Base-by-base conservation (phyloP, 2,113 vertebrate species). In the Xenopus borealis region DNA sequence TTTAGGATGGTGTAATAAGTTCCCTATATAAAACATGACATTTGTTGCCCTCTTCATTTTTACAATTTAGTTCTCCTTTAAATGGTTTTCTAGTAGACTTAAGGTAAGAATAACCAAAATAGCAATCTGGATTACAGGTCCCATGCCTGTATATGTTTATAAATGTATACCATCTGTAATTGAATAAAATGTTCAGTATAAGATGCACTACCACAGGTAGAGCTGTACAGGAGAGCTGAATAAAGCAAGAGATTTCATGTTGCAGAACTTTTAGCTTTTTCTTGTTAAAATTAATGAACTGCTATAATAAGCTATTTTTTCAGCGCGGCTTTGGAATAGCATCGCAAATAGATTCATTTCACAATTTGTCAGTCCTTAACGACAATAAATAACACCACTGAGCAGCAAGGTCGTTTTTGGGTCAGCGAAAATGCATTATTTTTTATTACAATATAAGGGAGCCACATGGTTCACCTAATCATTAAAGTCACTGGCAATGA, bases 341-440 rank as follows among this genome's bases (percentile, higher is more conserved):
- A 33, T 63, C 61, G 30, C 44, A 45, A 69, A 20, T 16, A 68
- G 20, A 75, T 50, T 40, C 8, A 40, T 58, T 59, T 70, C 6
- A 59, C 52, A 57, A 14, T 66, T 57, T 62, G 20, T 23, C 58
- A 68, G 17, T 33, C 14, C 12, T 50, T 66, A n/a, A 10, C 12
- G 10, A 40, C 14, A 44, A 40, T 44, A 63, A 76, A 69, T 76
- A 70, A 59, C 58, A 76, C 63, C 62, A 75, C 18, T 55, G 58
- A 62, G 50, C 13, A 47, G 13, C 10, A 45, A 62, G 66, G 58
- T 69, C 66, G 63, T 20, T 75, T 50, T 62, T 62, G 44, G 72
- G 23, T 61, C 72, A 75, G 47, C 65, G 57, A 40, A 75, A 53
- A 53, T 47, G 52, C 33, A 69, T 75, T 76, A 76, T 76, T 62